Conservation (phyloP, 2,797 vertebrate genomes). For the Fringilla coelebs region DNA sequence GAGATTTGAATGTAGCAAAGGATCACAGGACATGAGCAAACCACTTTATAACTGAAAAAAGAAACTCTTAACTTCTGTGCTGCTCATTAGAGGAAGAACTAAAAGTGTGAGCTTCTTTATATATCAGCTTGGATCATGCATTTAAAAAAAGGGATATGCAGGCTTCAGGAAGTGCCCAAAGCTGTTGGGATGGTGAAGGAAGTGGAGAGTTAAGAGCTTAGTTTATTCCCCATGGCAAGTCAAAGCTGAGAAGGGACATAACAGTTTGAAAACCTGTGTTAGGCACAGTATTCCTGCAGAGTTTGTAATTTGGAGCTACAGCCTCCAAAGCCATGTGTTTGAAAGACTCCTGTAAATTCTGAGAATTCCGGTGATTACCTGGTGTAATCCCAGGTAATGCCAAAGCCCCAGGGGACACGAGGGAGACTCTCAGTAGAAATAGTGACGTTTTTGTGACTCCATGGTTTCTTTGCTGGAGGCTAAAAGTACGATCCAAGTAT, state of each 20-base stretch:
- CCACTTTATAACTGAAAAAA: not conserved
- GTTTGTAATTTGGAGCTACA: not conserved
- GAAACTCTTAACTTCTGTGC: not conserved
- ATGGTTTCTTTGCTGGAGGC: not conserved
- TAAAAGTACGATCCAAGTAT: not conserved
- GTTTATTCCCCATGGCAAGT: not conserved
- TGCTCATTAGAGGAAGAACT: not conserved
- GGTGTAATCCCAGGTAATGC: not conserved
- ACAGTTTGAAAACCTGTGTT: not conserved
- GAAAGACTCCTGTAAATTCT: not conserved
- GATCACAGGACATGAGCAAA: not conserved
- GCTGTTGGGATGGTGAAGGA: not conserved
- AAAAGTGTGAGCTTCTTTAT: not conserved
- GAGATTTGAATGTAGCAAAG: not conserved
- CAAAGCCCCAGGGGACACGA: not conserved
- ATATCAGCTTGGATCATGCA: not conserved
- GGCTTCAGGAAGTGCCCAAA: not conserved
- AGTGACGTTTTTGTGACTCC: not conserved
- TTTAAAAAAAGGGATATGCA: not conserved
- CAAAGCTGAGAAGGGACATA: not conserved
- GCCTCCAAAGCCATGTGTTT: accelerated
- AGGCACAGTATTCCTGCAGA: not conserved
- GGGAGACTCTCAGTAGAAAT: not conserved
- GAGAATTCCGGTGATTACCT: not conserved
- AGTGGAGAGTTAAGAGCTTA: not conserved